Conservation (phyloP, 2,888 invertebrate genomes). For the Tubulanus polymorphus region DNA sequence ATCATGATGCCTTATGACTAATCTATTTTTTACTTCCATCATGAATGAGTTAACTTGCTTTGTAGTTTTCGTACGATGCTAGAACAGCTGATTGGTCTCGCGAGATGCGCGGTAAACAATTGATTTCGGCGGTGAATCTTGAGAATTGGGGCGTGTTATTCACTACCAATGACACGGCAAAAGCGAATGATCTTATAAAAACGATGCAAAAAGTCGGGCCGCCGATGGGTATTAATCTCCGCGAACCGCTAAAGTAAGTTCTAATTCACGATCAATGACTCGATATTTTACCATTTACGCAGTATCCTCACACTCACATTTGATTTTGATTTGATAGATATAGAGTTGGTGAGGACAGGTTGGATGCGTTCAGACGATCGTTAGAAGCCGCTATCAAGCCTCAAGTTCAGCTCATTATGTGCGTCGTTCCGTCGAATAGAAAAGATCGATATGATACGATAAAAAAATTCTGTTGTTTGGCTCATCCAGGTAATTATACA, state of each 20-base stretch:
- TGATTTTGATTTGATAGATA: neutral
- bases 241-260: conserved; percentile 34
- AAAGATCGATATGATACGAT: conserved; percentile 79
- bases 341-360: neutral
- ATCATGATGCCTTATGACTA: too few species aligned
- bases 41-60: too few species aligned
- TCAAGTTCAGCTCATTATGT: conserved; percentile 52
- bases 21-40: too few species aligned
- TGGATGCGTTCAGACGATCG: neutral
- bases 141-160: conserved; percentile 45
- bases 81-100: conserved; percentile 75
- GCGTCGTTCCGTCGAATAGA: conserved; percentile 64
- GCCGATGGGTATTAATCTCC: conserved; percentile 50
- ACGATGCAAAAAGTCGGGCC: conserved; percentile 43
- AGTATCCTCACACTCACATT: neutral
- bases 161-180: conserved; percentile 16
- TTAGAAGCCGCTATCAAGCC: conserved; percentile 10
- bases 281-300: neutral
- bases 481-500: conserved; percentile 58
- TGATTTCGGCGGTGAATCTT: conserved; percentile 34
- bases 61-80: conserved; percentile 41
- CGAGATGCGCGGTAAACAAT: conserved; percentile 59
- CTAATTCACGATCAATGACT: too few species aligned
- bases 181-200: conserved; percentile 39
- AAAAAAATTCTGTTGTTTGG: conserved; percentile 64